Evolutionary conservation across 2,797 vertebrate genomes (phyloP).

Genomic region (Smutsia gigantea): DNA sequence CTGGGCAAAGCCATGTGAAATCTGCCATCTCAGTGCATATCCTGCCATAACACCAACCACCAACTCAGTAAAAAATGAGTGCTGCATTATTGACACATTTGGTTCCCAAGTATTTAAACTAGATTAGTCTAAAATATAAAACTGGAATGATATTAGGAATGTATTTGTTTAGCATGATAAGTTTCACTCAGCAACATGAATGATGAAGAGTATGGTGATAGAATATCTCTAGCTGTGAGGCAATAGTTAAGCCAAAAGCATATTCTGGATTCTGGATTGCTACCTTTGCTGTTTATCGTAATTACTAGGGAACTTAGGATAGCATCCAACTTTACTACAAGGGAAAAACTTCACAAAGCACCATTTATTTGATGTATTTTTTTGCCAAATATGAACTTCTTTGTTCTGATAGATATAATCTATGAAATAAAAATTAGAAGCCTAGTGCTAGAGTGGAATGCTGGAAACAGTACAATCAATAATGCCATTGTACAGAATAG

Average conservation of each 20-base stretch:
- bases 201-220: neutral
- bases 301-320: neutral
- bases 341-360: neutral
- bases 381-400: neutral
- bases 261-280: neutral
- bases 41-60: neutral
- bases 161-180: neutral
- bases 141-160: neutral
- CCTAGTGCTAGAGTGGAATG: neutral
- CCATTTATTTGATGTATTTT: neutral
- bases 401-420: neutral
- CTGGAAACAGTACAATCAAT: slow-evolving; percentile 5
- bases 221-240: neutral
- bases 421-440: slow-evolving; percentile 9
- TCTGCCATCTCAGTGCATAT: neutral
- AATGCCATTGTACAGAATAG: neutral
- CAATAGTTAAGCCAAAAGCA: neutral
- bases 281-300: neutral
- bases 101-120: neutral
- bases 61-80: neutral
- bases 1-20: neutral
- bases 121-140: neutral
- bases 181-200: neutral
- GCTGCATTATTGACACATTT: neutral
- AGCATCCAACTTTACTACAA: neutral